phyloP scores from a whole-genome alignment of 2,113 vertebrate genomes.

The Prietella phreatophila region DNA sequence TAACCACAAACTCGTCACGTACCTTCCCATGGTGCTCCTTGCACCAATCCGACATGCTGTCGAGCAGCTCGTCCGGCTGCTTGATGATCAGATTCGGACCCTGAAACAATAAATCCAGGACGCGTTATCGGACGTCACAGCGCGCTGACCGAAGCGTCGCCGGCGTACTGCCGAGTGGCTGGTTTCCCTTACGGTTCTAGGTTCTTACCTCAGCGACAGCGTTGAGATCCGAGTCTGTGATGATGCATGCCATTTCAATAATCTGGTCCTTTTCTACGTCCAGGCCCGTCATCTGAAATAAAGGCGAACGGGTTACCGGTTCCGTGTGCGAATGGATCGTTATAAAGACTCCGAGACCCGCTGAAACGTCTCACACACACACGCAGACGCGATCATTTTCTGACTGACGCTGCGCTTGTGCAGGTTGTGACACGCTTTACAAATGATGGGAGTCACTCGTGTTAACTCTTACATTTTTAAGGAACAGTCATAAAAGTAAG shows the following conservation, averaged over 20 bases:
- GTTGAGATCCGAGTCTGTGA: constrained; percentile 90
- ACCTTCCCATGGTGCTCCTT: constrained; percentile 95
- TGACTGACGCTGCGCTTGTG: not conserved
- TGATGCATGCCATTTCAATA: constrained; percentile 95
- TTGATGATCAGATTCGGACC: constrained; percentile 95
- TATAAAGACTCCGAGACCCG: not conserved
- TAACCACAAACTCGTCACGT: constrained; percentile 36
- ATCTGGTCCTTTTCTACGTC: constrained; percentile 93
- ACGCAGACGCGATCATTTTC: not conserved
- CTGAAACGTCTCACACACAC: not conserved
- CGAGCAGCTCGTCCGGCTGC: constrained; percentile 86
- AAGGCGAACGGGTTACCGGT: not conserved
- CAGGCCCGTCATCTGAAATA: constrained; percentile 89
- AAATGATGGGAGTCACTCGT: not conserved
- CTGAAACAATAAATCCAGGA: constrained; percentile 62
- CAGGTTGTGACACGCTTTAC: not conserved
- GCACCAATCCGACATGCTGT: constrained; percentile 96
- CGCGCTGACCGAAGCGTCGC: too few species aligned
- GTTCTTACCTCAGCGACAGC: constrained; percentile 83
- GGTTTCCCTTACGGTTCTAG: not conserved
- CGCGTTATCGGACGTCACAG: too few species aligned
- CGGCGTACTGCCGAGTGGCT: too few species aligned
- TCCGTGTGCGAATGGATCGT: too few species aligned
- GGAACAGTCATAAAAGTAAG: not conserved
- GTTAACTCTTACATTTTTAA: not conserved